phyloP scores from a whole-genome alignment of 2,113 vertebrate genomes.

The Thomomys bottae region DNA sequence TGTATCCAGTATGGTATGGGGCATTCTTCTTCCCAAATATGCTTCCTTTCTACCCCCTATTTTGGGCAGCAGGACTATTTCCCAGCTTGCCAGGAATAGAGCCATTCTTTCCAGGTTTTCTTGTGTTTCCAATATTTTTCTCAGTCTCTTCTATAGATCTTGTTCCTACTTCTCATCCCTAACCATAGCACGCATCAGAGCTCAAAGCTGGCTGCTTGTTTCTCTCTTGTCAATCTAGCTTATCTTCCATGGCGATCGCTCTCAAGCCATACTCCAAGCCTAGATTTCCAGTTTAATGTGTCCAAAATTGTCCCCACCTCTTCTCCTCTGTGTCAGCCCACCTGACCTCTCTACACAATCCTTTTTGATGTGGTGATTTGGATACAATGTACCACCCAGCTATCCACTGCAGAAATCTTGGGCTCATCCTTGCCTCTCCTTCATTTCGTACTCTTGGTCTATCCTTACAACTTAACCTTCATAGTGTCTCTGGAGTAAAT shows the following conservation, averaged over 20 bases:
- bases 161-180: neutral
- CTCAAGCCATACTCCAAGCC: neutral
- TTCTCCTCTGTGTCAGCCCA: neutral
- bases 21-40: neutral
- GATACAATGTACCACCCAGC: rapidly evolving
- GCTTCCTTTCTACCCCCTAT: neutral
- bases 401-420: neutral
- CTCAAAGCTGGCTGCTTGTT: neutral
- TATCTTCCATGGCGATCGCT: neutral
- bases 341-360: neutral
- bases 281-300: neutral
- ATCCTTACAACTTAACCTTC: rapidly evolving
- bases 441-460: neutral
- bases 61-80: neutral
- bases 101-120: neutral
- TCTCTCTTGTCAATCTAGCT: neutral
- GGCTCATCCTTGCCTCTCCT: neutral
- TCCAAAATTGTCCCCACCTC: rapidly evolving
- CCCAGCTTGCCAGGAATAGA: neutral
- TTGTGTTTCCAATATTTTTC: neutral
- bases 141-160: neutral
- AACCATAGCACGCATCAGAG: too few relatives aligned
- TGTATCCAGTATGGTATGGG: rapidly evolving
- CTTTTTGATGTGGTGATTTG: neutral
- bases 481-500: neutral